A percentile compares a stretch with the other conserved stretches of the same genome.
phyloP scores from a whole-genome alignment of 2,797 vertebrate species.

The Natrix natrix region DNA sequence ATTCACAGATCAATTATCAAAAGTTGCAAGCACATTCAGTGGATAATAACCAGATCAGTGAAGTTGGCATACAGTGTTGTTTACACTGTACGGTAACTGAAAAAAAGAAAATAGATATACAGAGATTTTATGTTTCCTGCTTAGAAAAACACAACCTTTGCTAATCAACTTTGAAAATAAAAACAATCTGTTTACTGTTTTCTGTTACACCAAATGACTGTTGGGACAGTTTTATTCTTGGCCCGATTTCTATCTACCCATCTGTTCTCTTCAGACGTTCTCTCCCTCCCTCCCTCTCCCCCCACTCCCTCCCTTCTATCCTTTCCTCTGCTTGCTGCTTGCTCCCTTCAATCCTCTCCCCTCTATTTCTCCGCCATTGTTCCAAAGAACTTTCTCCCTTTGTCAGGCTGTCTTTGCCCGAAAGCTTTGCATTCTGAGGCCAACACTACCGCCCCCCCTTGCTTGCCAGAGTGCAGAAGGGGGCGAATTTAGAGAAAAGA shows the following conservation, averaged over 20 bases:
- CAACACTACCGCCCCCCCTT: neutral
- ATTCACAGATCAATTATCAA: neutral
- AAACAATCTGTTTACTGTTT: neutral
- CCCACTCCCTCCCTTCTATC: too few species aligned
- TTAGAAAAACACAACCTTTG: neutral
- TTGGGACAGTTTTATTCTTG: neutral
- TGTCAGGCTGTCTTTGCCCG: slow-evolving; percentile 58
- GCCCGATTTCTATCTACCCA: neutral
- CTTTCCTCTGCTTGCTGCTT: neutral
- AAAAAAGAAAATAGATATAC: neutral
- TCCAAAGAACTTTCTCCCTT: slow-evolving; percentile 44
- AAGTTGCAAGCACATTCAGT: neutral
- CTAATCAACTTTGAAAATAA: neutral
- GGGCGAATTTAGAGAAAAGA: neutral
- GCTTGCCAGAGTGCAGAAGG: slow-evolving; percentile 8
- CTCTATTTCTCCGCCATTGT: slow-evolving; percentile 41
- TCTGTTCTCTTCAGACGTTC: neutral
- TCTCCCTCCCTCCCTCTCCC: neutral
- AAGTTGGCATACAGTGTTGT: neutral
- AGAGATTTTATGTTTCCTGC: neutral
- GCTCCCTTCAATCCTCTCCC: neutral
- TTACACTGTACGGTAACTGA: neutral
- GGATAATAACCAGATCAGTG: neutral
- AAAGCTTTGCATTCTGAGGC: slow-evolving; percentile 41
- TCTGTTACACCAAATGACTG: neutral